These are phyloP conservation scores for Regulus satrapa DNA, from an alignment of 2,113 vertebrate species.

Conservation along the genomic window DNA sequence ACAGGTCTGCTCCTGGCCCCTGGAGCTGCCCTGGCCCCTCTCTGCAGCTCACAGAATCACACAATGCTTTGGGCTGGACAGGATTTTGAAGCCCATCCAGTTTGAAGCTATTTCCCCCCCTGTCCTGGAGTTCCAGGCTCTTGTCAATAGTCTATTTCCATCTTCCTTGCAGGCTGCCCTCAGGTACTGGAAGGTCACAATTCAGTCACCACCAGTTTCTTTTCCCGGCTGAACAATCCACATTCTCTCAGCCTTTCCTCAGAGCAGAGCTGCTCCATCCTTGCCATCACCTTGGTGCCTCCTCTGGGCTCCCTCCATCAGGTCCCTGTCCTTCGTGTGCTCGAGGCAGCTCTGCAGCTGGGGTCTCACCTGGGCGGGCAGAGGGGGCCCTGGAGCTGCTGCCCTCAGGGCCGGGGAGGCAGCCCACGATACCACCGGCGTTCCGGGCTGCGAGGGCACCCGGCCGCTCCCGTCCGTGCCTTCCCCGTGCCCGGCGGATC, in stretches of 20 bases:
- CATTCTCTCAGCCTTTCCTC: background rate
- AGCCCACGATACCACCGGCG: too few relatives aligned
- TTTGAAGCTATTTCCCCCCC: background rate
- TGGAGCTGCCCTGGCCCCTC: background rate
- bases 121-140: background rate
- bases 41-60: background rate
- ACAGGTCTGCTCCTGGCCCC: background rate
- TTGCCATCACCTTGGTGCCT: background rate
- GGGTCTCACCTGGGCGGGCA: background rate
- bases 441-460: background rate
- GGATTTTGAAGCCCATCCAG: background rate
- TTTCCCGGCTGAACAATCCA: background rate
- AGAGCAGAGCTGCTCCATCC: background rate
- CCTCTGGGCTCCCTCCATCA: background rate
- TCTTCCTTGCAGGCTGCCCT: background rate
- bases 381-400: too few relatives aligned
- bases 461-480: fast-evolving
- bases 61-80: background rate
- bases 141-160: background rate
- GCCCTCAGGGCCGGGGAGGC: background rate
- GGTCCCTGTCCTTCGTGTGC: background rate
- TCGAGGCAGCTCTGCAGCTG: background rate
- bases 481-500: too few relatives aligned
- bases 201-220: background rate
- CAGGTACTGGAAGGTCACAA: background rate